Evolutionary conservation across 1,140 invertebrate species (phyloP).

Genomic region (Cheumatopsyche charites): DNA sequence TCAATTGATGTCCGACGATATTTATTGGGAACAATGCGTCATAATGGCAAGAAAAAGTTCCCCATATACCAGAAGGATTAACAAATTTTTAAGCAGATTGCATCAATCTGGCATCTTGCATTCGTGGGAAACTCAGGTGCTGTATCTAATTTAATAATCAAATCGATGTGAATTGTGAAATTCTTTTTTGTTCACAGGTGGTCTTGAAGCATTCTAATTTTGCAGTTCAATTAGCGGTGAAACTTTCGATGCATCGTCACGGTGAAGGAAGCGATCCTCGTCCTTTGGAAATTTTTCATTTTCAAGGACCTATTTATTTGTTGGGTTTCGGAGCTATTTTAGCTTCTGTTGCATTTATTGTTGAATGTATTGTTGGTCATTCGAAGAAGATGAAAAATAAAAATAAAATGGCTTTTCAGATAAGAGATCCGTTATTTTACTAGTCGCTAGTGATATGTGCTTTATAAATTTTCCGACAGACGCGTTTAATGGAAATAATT

Average conservation of each 20-base stretch:
- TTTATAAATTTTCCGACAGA: too few species aligned
- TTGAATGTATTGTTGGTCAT: constrained; percentile 45
- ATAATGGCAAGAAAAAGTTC: constrained; percentile 65
- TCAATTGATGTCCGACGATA: constrained; percentile 62
- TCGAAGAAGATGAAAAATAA: not conserved
- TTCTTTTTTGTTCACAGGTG: constrained; percentile 56
- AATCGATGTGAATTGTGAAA: constrained; percentile 29
- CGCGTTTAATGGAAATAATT: too few species aligned
- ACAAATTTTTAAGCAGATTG: constrained; percentile 54
- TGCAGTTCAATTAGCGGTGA: constrained; percentile 57
- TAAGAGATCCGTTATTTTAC: too few species aligned
- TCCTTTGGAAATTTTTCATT: constrained; percentile 51
- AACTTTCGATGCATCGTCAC: constrained; percentile 54
- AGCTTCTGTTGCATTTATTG: constrained; percentile 48
- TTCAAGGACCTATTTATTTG: constrained; percentile 39
- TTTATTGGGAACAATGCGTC: constrained; percentile 65
- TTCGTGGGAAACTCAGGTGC: constrained; percentile 59
- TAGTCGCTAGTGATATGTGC: too few species aligned
- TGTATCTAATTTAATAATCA: constrained; percentile 27
- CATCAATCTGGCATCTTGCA: constrained; percentile 57
- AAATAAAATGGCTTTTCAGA: too few species aligned
- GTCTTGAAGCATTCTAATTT: constrained; percentile 57
- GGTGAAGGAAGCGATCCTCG: constrained; percentile 51
- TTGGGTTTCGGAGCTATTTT: constrained; percentile 29
- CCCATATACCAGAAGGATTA: constrained; percentile 56